These are phyloP conservation scores for Ceuthmochares aereus DNA, from an alignment of 2,113 vertebrate species.

Conservation along the genomic window DNA sequence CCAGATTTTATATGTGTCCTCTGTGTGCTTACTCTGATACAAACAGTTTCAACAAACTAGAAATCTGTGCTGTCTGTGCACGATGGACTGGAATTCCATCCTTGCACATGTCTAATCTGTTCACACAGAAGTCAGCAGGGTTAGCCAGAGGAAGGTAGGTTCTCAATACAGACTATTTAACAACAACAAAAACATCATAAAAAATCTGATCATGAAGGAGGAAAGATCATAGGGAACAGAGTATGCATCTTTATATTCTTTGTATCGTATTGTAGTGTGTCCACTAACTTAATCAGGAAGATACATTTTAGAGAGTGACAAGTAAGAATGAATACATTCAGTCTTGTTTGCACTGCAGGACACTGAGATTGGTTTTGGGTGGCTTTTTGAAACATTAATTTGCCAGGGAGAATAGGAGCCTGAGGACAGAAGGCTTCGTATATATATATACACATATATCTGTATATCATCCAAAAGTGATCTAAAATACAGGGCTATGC, in stretches of 20 bases:
- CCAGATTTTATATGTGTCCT: background rate
- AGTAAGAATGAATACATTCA: conserved; percentile 43
- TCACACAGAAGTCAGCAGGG: conserved; percentile 38
- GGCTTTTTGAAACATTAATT: conserved; percentile 26
- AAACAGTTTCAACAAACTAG: conserved; percentile 34
- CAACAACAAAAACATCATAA: background rate
- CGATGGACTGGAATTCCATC: background rate
- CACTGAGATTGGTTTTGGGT: conserved; percentile 19
- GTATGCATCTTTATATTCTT: background rate
- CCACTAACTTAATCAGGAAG: conserved; percentile 69
- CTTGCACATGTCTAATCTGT: conserved; percentile 1
- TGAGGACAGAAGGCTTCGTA: conserved; percentile 30
- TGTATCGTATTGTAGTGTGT: background rate
- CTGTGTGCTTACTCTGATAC: background rate
- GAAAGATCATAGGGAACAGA: conserved; percentile 38
- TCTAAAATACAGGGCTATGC: background rate
- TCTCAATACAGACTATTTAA: conserved; percentile 45
- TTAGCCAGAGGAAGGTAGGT: conserved; percentile 16
- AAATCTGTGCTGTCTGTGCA: conserved; percentile 52
- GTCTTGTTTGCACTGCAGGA: conserved; percentile 36
- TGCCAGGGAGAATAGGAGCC: conserved; percentile 42
- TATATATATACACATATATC: background rate
- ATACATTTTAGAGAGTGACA: conserved; percentile 66
- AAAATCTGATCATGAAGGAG: background rate
- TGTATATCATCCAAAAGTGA: background rate